Base-by-base conservation (phyloP, 2,888 invertebrate species). In the Bombyx huttoni region DNA sequence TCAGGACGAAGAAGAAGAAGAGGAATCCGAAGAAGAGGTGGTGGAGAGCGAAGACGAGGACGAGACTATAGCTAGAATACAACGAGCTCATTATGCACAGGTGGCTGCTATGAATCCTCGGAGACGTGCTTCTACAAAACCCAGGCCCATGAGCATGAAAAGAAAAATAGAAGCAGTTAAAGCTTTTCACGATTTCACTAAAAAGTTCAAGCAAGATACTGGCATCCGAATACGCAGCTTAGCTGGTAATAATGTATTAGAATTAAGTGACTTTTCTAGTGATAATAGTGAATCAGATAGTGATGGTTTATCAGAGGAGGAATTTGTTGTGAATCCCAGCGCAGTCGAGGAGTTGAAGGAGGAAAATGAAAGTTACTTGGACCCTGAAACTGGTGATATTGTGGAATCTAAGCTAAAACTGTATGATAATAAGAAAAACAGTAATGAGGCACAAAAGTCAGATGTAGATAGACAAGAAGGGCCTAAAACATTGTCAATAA, bases 101-200 rank as follows among this genome's bases (percentile, higher is more conserved):
- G 69, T 86, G 13, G 82, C 88, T 10, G 86, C 88, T 50, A 84
- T 82, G 84, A 83, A 68, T 58, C 68, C 78, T 53, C 80, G 83
- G 13, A 78, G 77, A 55, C 79, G 80, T 49, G 64, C 82, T 9
- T 68, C 78, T 49, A 74, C 83, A 24, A 78, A 80, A 35, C 75
- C 79, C 14, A 74, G 79, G 49, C 82, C 79, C 33, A 83, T 89
- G 82, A 88, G 84, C 69, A 81, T 87, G 53, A 89, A 89, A 65
- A 70, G 89, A 54, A 89, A 89, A 70, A 73, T 88, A 73, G 89
- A 89, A 77, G 89, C 89, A 35, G 87, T 89, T 8, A 88, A 81
- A 71, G 81, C 71, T 58, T 89, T 89, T 59, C 89, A 89, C 59
- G 75, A 89, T 61, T 89, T 89, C 61, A 89, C 89, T 7, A 89